Evolutionary conservation across 2,113 vertebrate species (phyloP).

Genomic region (Patagioenas fasciata): DNA sequence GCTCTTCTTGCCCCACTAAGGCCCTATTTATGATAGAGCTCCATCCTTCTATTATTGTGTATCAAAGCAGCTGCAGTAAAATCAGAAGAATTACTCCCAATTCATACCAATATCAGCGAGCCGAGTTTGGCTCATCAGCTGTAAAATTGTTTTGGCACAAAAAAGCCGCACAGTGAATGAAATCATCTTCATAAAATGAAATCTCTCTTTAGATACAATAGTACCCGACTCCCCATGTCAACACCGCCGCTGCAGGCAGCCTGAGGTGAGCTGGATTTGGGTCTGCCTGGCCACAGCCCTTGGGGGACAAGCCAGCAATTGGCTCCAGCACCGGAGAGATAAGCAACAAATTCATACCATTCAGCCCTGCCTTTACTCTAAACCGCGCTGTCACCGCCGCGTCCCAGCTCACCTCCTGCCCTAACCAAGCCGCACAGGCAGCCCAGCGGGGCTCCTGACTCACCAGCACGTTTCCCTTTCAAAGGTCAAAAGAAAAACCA

Average conservation of each 20-base stretch:
- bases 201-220: accelerated
- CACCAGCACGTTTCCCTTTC: neutral
- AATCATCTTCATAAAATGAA: neutral
- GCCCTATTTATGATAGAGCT: neutral
- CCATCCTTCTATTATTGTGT: too few species aligned
- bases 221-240: neutral
- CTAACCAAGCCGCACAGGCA: neutral
- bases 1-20: neutral
- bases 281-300: neutral
- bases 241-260: neutral
- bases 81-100: neutral
- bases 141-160: neutral
- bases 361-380: neutral
- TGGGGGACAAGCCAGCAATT: too few species aligned
- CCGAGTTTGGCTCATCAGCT: neutral
- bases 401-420: neutral
- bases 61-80: neutral
- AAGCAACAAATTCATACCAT: too few species aligned
- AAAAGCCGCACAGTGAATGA: neutral
- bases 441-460: neutral
- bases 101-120: neutral
- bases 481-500: neutral
- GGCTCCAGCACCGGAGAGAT: too few species aligned
- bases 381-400: accelerated
- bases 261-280: neutral